A percentile compares a stretch with the other conserved stretches of the same genome.
These are phyloP conservation scores for Zaprionus capensis DNA, from an alignment of 1,140 invertebrate genomes.

Conservation along the genomic window DNA sequence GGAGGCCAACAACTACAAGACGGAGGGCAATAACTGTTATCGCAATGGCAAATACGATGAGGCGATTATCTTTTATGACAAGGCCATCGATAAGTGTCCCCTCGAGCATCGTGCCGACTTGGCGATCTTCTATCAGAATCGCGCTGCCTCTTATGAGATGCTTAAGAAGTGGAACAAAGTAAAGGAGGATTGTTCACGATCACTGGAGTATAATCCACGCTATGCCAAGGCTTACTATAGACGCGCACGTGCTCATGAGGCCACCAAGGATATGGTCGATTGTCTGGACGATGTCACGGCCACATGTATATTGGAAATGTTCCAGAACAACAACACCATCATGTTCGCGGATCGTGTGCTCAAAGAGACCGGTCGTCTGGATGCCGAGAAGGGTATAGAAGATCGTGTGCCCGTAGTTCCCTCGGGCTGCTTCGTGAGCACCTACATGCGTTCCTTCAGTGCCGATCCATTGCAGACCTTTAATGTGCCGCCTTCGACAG, in stretches of 20 bases:
- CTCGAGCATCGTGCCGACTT: conserved; percentile 89
- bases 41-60: conserved; percentile 94
- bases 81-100: conserved; percentile 94
- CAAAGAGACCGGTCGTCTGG: conserved; percentile 89
- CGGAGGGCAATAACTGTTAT: conserved; percentile 94
- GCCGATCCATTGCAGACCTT: conserved; percentile 88
- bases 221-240: conserved; percentile 95
- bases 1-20: conserved; percentile 88
- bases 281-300: conserved; percentile 96
- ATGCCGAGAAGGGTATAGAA: conserved; percentile 89
- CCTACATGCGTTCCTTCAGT: conserved; percentile 93
- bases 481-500: conserved; percentile 16
- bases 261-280: conserved; percentile 90
- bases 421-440: conserved; percentile 92
- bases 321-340: conserved; percentile 91
- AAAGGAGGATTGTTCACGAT: conserved; percentile 93
- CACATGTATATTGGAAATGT: conserved; percentile 95
- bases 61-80: conserved; percentile 94
- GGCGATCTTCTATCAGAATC: conserved; percentile 97
- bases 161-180: conserved; percentile 94
- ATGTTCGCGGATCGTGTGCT: conserved; percentile 93
- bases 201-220: conserved; percentile 93
- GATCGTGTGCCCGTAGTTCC: conserved; percentile 90
- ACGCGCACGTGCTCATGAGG: conserved; percentile 93
- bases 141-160: conserved; percentile 97